Evolutionary conservation across 2,888 invertebrate species (phyloP).

Genomic region (Apamea anceps): DNA sequence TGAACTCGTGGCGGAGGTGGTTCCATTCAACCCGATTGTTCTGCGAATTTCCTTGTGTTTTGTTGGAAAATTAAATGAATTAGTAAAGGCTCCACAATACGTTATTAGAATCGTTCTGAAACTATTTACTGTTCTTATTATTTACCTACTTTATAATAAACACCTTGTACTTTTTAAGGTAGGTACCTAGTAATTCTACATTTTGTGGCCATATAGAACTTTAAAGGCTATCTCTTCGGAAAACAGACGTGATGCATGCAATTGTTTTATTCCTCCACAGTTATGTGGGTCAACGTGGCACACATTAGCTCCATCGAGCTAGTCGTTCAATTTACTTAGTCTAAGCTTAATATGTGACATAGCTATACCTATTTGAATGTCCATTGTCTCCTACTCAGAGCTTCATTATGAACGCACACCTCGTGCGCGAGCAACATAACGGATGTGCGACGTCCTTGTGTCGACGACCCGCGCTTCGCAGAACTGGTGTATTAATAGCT

Average conservation of each 20-base stretch:
- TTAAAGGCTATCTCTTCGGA: background rate
- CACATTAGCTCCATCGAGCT: background rate
- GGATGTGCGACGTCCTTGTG: constrained; percentile 65
- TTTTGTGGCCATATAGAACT: background rate
- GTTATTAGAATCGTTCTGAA: background rate
- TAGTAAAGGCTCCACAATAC: background rate
- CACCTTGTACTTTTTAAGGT: background rate
- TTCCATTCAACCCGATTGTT: constrained; percentile 3
- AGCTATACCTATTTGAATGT: background rate
- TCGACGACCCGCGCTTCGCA: constrained; percentile 51
- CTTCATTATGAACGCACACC: constrained; percentile 36
- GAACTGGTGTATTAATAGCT: constrained; percentile 28
- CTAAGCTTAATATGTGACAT: background rate
- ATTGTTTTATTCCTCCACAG: background rate
- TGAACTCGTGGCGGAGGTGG: background rate
- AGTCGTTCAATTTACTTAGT: background rate
- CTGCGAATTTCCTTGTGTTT: constrained; percentile 3
- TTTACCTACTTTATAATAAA: background rate
- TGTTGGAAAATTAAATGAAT: constrained; percentile 15
- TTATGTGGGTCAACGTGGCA: background rate
- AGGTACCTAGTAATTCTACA: too few species aligned
- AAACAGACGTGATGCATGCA: background rate
- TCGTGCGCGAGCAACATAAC: constrained; percentile 20
- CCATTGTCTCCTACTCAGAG: constrained; percentile 4
- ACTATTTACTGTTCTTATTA: background rate